A percentile compares a stretch with the other conserved stretches of the same genome.
phyloP scores from a whole-genome alignment of 2,797 vertebrate species.

The Calcarius lapponicus region DNA sequence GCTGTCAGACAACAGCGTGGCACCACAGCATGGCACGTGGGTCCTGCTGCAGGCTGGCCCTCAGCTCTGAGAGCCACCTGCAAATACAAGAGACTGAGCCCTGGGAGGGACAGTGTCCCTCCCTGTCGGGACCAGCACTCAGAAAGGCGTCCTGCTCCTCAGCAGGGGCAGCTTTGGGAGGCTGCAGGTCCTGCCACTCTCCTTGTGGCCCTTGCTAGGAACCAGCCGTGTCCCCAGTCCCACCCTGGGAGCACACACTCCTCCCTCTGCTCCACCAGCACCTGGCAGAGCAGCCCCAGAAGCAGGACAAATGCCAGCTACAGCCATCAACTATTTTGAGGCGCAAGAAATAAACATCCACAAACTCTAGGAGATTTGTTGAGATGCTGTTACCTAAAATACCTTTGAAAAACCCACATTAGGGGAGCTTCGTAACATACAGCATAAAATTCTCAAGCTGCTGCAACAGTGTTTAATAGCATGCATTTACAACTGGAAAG shows the following conservation, averaged over 20 bases:
- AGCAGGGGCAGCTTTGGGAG: accelerated
- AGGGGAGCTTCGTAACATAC: neutral
- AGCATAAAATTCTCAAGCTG: neutral
- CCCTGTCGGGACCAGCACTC: neutral
- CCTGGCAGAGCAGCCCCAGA: neutral
- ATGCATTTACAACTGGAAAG: neutral
- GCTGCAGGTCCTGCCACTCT: neutral
- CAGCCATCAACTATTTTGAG: neutral
- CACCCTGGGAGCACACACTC: neutral
- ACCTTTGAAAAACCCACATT: neutral
- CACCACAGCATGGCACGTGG: neutral
- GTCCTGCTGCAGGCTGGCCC: neutral
- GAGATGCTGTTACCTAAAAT: neutral
- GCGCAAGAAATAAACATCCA: neutral
- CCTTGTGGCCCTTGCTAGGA: neutral
- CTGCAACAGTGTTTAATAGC: neutral
- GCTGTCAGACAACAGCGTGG: neutral
- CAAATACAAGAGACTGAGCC: neutral
- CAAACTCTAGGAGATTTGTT: neutral
- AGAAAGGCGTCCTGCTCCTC: neutral
- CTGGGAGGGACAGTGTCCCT: neutral
- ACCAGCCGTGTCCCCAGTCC: neutral
- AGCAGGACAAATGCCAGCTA: neutral
- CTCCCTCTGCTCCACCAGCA: neutral
- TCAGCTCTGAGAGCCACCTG: neutral